Conservation (phyloP, 2,113 vertebrate species). For the Calyptommatus sinebrachiatus region DNA sequence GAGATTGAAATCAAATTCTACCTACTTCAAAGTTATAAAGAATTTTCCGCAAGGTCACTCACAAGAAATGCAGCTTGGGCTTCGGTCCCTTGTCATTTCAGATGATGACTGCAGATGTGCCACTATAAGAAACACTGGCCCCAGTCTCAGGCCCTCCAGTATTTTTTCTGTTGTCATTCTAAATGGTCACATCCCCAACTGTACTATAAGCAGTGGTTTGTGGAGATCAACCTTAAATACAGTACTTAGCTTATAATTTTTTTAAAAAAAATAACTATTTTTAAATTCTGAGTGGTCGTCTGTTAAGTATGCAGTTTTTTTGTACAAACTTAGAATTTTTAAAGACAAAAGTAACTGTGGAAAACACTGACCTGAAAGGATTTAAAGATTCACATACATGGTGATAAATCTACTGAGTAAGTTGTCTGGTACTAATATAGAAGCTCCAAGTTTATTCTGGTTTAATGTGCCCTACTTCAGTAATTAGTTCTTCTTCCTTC, state of each 20-base stretch:
- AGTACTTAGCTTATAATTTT: too few species aligned
- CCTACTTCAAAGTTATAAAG: neutral
- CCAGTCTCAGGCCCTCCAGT: too few species aligned
- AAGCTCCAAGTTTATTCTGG: neutral
- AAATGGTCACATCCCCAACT: too few species aligned
- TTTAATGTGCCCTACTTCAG: neutral
- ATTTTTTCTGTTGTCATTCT: too few species aligned
- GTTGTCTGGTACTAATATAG: conserved; percentile 37
- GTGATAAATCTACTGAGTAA: conserved; percentile 22
- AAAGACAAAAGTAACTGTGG: conserved; percentile 60
- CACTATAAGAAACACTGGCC: too few species aligned
- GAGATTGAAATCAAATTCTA: neutral
- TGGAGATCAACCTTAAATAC: too few species aligned
- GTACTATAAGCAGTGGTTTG: too few species aligned
- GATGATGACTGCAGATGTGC: too few species aligned
- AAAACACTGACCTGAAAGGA: conserved; percentile 57
- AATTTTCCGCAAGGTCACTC: accelerated
- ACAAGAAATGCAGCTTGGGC: too few species aligned
- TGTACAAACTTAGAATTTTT: conserved; percentile 52
- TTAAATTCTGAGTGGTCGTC: accelerated
- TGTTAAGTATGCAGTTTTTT: conserved; percentile 54
- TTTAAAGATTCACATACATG: conserved; percentile 48
- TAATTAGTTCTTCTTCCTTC: conserved; percentile 2
- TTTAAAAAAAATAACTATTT: too few species aligned
- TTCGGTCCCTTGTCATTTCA: too few species aligned